Evolutionary conservation across 2,888 invertebrate species (phyloP), one percentile per base, ranked within the genome.

Genomic region (Ectemnius continuus): DNA sequence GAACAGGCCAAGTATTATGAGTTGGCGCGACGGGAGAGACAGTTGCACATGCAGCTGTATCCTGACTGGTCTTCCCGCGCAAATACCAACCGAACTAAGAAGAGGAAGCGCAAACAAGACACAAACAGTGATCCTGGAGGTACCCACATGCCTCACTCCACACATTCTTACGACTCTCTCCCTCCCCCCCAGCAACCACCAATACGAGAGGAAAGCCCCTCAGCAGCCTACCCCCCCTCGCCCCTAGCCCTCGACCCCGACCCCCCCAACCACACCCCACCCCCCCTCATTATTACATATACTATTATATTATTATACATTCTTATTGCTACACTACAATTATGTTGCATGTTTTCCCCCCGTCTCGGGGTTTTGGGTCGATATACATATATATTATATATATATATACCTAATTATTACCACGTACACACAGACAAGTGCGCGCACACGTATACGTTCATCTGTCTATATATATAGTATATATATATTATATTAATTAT

Each of bases 1-100:
- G 98, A 99, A 94, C 99, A 99, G 94, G 97, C 98, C 93, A 98
- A 98, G 94, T 99, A 99, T 96, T 99, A 99, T 94, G 98, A 98
- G 93, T 95, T 98, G 96, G 98, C 99, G 91, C 95, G 98, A 92
- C 96, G 98, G 93, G 99, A 99, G 94, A 95, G 98, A 93, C 98
- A 99, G 94, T 95, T 98, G 92, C 99, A 99, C 94, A 96, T 97
- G 96, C 97, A 98, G 95, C 95, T 98, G 93, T 98, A 99, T 94
- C 99, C 99, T 92, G 98, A 98, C 94, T 99, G 99, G 99, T 97
- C 97, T 94, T 97, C 97, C 94, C 98, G 99, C 93, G 96, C 99
- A 93, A 99, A 99, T 95, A 98, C 99, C 94, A 98, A 99, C 93
- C 97, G 98, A 93, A 98, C 98, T 94, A 97, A 97, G 95, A 99